Base-by-base conservation (phyloP, 2,113 vertebrate species). In the Urocolius indicus region DNA sequence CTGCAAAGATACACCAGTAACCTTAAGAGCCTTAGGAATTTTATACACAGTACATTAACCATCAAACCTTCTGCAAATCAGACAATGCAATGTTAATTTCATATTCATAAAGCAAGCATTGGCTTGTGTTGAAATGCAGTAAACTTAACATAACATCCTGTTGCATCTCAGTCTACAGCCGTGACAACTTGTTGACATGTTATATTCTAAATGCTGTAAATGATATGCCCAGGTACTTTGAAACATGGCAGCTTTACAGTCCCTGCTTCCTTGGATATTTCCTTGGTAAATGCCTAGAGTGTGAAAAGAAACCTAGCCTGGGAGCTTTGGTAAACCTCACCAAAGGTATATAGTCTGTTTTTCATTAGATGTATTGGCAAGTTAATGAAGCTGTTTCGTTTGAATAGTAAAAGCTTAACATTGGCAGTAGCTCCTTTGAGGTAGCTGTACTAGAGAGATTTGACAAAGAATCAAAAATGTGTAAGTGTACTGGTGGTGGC, bases 161-260 rank as follows among this genome's bases (percentile, higher is more conserved):
- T 52, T 84, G 17, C 55, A 17, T 84, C 43, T 83, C 48, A 61
- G 23, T 55, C 72, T 63, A 4, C 3, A 26, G 20, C 77, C 79
- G 7, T 95, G 91, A 92, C 81, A 89, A 18, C 73, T 74, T 95
- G 91, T 94, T 92, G 84, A 61, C 30, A 15, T 75, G 73, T 46
- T 81, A 0, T 84, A 62, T 45, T 91, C 58, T 94, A 87, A 41
- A 32, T 73, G 62, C 87, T 84, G 54, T 2, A 2, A 51, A 45
- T 78, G 9, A 22, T 65, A 49, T 69, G 63, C 48, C 23, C 77
- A 95, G 93, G 93, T 95, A 59, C 84, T 94, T 57, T 75, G 62
- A 87, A 67, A 91, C n/a, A 58, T 95, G 89, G 20, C 80, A 92
- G 49, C 66, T 82, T 89, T 89, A 45, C 51, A 94, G 32, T 61